Evolutionary conservation across 2,113 vertebrate genomes (phyloP).

Genomic region (Greenwoodochromis staneri): DNA sequence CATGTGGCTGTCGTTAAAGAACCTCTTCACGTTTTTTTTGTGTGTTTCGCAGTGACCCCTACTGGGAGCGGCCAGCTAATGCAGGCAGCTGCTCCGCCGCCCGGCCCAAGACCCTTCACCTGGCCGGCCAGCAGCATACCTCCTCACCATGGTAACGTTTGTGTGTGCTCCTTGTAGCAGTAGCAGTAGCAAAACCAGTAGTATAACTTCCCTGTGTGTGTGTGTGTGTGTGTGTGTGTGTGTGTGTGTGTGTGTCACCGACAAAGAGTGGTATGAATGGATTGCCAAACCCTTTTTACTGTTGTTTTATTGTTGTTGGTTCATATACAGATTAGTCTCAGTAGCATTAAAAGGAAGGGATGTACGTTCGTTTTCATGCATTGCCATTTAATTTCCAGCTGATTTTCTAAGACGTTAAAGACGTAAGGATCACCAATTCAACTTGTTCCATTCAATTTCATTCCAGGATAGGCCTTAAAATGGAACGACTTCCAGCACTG

Average conservation of each 20-base stretch:
- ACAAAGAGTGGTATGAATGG: not conserved
- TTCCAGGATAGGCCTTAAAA: not conserved
- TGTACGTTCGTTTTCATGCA: not conserved
- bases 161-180: not conserved
- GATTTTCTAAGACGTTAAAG: not conserved
- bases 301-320: not conserved
- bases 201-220: not conserved
- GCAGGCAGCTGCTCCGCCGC: slow-evolving; percentile 63
- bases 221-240: not conserved
- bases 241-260: not conserved
- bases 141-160: slow-evolving; percentile 67
- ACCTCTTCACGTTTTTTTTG: slow-evolving; percentile 35
- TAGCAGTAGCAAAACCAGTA: not conserved
- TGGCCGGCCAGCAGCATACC: slow-evolving; percentile 68
- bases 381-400: not conserved
- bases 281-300: not conserved
- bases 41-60: slow-evolving; percentile 66
- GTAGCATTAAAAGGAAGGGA: not conserved
- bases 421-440: not conserved
- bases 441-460: not conserved
- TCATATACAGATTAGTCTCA: not conserved
- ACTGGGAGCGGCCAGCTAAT: slow-evolving; percentile 67
- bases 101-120: slow-evolving; percentile 68
- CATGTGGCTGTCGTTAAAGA: slow-evolving; percentile 3
- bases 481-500: not conserved